Conservation (phyloP, 92 coral and sea anemone genomes). For the Actinostola sp. region DNA sequence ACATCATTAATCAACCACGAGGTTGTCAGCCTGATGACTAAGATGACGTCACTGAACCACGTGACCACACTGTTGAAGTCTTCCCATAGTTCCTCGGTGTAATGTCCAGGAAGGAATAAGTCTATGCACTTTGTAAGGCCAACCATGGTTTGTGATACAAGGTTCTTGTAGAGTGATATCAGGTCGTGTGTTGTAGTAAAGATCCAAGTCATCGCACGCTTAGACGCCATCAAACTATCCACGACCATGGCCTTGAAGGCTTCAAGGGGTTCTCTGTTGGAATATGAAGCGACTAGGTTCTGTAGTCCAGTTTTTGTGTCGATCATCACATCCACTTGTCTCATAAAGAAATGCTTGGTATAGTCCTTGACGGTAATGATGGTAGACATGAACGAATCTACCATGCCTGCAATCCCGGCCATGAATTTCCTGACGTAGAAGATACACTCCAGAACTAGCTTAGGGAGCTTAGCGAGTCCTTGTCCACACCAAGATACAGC, state of each 20-base stretch:
- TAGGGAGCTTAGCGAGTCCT: not conserved
- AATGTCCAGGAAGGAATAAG: not conserved
- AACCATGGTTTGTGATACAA: not conserved
- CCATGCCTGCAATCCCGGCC: not conserved
- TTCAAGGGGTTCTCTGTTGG: not conserved
- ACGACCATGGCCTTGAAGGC: not conserved
- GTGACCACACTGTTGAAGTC: not conserved
- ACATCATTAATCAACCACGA: not conserved
- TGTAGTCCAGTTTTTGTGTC: not conserved
- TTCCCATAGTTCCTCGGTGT: not conserved
- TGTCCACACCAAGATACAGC: not conserved
- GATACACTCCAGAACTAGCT: not conserved
- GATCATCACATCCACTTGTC: not conserved
- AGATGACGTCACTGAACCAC: slow-evolving; percentile 4
- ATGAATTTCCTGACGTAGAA: not conserved
- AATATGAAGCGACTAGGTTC: not conserved
- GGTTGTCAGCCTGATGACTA: not conserved
- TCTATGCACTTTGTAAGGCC: not conserved
- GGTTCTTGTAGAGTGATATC: not conserved
- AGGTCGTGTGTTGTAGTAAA: not conserved
- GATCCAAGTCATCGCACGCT: not conserved
- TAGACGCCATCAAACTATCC: not conserved
- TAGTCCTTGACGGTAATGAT: not conserved
- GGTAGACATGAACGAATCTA: not conserved
- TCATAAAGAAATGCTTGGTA: not conserved